Percentiles rank a stretch among this genome's conserved stretches.
These are phyloP conservation scores for Gnathonemus echidnorhynchus DNA, from an alignment of 2,113 vertebrate genomes.

Conservation along the genomic window DNA sequence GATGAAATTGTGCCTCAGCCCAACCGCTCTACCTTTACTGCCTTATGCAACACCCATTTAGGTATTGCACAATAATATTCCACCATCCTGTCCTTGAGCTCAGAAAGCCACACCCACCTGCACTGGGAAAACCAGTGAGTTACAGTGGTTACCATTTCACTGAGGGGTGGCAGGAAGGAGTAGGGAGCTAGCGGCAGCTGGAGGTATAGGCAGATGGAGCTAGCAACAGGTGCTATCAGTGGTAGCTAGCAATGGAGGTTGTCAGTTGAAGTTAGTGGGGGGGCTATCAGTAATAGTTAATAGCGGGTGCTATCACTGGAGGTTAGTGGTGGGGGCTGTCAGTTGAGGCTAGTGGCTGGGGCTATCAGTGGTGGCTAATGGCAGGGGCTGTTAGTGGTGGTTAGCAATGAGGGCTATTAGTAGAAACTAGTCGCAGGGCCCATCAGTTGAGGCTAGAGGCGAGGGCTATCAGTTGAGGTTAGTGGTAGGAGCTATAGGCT, in stretches of 20 bases:
- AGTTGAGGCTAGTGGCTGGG: not conserved
- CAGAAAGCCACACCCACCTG: not conserved
- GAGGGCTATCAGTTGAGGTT: not conserved
- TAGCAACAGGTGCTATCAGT: not conserved
- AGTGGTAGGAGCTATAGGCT: not conserved
- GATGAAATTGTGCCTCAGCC: not conserved
- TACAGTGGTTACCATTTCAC: not conserved
- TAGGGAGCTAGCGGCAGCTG: not conserved
- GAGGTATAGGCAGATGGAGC: not conserved
- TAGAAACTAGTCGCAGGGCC: not conserved
- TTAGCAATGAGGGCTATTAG: not conserved
- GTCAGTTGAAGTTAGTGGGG: not conserved
- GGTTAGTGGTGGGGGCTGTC: not conserved
- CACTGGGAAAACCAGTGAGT: not conserved
- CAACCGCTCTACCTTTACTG: not conserved
- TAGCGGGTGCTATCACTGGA: not conserved
- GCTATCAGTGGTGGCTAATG: not conserved
- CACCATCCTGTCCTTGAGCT: not conserved
- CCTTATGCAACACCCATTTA: not conserved
- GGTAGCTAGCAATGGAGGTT: not conserved
- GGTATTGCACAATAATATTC: not conserved
- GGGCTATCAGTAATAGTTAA: not conserved
- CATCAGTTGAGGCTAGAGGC: not conserved
- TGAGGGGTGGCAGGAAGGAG: not conserved
- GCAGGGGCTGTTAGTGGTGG: not conserved